Base-by-base conservation (phyloP, 2,888 invertebrate genomes). In the Sylvicola cinctus region DNA sequence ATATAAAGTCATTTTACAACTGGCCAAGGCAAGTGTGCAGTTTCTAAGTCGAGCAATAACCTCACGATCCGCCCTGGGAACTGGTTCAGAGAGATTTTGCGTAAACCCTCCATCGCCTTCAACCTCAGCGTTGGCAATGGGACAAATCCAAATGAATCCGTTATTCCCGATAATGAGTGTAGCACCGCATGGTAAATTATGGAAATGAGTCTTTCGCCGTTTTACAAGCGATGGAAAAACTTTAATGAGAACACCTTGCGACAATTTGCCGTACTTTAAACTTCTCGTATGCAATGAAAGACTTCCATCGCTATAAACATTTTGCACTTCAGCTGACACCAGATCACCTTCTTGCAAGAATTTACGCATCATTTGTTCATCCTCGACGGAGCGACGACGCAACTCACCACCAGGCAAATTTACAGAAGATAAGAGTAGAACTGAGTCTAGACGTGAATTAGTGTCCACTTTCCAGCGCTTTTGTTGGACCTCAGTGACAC, bases 271-370 rank as follows among this genome's bases (percentile, higher is more conserved):
- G 65, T 96, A 98, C 51, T 90, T 91, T 37, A 93, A 67, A 58
- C 88, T 93, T 51, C 98, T 72, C 0, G 96, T 95, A 50, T 98
- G 95, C 11, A 98, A 58, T 0, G 90, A 85, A 13, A 98, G 59
- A 1, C 85, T 74, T 2, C 96, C 93, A 60, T 98, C 96, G 34
- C 75, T 70, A 51, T 75, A 85, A 4, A 91, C 71, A 51, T 77
- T 85, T 52, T 96, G 93, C 1, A 98, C 95, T 64, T 98, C 95
- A 4, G 95, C 96, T 60, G 91, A 91, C 39, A 98, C 87, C 2
- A 98, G 65, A 60, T 98, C 98, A 13, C 91, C 91, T 59, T 93
- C 91, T 52, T 80, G 76, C 32, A 95, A 61, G 55, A 90, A 91
- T 42, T 81, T 77, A 35, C 96, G 66, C 98, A 98, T 98, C 68